phyloP scores from a whole-genome alignment of 2,797 vertebrate species.

The Zenarchopterus dispar region DNA sequence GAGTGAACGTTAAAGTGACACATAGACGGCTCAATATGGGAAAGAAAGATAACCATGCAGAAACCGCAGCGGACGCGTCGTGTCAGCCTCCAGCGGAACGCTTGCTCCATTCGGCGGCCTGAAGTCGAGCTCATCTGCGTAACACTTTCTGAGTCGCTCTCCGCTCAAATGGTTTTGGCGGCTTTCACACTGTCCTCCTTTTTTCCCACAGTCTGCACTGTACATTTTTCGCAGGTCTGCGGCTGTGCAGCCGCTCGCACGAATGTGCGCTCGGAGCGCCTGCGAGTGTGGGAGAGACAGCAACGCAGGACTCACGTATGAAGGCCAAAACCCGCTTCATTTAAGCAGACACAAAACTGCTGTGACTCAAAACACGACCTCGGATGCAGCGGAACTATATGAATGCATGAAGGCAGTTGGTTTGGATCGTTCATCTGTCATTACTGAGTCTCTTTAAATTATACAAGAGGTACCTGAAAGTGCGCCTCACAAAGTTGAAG shows the following conservation, averaged over 20 bases:
- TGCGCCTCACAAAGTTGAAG: too few relatives aligned
- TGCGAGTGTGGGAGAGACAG: slow-evolving; percentile 17
- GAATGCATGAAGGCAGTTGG: too few relatives aligned
- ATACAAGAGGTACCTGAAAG: too few relatives aligned
- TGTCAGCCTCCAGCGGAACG: slow-evolving; percentile 38
- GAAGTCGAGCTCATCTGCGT: slow-evolving; percentile 46
- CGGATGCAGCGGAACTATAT: too few relatives aligned
- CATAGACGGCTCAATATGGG: background rate
- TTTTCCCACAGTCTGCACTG: slow-evolving; percentile 65
- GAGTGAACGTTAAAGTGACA: slow-evolving; percentile 31
- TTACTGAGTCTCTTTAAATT: too few relatives aligned
- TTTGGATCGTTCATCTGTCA: too few relatives aligned
- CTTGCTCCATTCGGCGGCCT: slow-evolving; percentile 65
- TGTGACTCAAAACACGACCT: background rate
- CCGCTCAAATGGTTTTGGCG: slow-evolving; percentile 42
- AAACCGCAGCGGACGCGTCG: slow-evolving; percentile 52
- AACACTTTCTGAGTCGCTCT: slow-evolving; percentile 53
- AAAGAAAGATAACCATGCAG: slow-evolving; percentile 6
- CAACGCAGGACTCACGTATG: too few relatives aligned
- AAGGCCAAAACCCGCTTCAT: slow-evolving; percentile 26
- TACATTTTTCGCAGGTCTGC: slow-evolving; percentile 67
- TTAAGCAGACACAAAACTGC: background rate
- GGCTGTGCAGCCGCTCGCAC: slow-evolving; percentile 38
- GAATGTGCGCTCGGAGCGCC: slow-evolving; percentile 2
- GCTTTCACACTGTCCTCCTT: slow-evolving; percentile 58